These are phyloP conservation scores for Passer domesticus DNA, from an alignment of 2,113 vertebrate genomes.

Conservation along the genomic window DNA sequence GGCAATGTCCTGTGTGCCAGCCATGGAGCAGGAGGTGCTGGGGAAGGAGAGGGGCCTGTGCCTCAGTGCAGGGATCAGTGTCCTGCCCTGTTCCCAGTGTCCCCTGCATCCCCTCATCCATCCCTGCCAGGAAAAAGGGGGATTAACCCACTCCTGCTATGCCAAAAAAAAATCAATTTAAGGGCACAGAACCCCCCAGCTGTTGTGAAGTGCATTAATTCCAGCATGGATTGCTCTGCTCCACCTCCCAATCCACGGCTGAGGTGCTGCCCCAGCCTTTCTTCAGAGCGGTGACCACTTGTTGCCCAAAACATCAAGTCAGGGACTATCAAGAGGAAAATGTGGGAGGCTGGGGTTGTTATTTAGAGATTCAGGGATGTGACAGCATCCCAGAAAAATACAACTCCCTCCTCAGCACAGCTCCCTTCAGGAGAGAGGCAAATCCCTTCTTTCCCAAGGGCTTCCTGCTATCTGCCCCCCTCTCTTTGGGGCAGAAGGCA, in stretches of 20 bases:
- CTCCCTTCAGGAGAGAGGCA: neutral
- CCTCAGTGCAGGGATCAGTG: neutral
- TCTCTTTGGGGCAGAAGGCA: neutral
- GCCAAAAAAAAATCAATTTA: neutral
- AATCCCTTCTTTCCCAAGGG: neutral
- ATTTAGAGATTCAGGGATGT: fast-evolving
- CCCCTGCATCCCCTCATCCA: neutral
- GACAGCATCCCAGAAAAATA: neutral
- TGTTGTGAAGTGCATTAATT: neutral
- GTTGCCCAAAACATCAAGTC: neutral
- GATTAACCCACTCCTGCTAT: neutral
- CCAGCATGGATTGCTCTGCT: neutral
- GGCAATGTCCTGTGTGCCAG: neutral
- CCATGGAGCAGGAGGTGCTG: neutral
- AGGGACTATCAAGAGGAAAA: neutral
- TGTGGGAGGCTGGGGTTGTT: fast-evolving
- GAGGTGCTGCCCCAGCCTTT: neutral
- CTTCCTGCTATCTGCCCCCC: neutral
- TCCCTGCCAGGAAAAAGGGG: neutral
- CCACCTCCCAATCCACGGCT: neutral
- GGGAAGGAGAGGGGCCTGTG: neutral
- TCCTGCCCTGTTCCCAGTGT: neutral
- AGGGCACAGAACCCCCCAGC: neutral
- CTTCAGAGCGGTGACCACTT: neutral
- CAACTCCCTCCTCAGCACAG: neutral